Evolutionary conservation across 2,113 vertebrate species (phyloP).

Genomic region (Protobothrops mucrosquamatus): DNA sequence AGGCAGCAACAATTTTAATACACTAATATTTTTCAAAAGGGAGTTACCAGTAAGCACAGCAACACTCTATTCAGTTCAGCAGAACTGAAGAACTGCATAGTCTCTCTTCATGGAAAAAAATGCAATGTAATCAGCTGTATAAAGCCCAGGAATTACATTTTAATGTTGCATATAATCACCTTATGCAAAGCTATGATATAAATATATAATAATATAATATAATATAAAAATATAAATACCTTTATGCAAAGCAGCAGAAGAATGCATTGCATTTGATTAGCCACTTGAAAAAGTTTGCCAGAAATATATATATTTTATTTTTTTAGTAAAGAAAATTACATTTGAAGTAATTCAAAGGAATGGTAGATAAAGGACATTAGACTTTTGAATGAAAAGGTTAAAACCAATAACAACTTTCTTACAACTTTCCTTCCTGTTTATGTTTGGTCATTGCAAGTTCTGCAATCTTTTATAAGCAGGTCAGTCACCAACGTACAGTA

Average conservation of each 20-base stretch:
- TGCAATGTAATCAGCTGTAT: background rate
- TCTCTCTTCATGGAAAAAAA: background rate
- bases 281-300: background rate
- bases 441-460: background rate
- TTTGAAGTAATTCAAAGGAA: background rate
- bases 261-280: background rate
- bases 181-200: too few species aligned
- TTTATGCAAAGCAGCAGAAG: constrained; percentile 8
- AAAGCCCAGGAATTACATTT: background rate
- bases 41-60: background rate
- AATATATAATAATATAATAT: too few species aligned
- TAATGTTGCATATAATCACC: background rate
- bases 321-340: background rate
- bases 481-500: background rate
- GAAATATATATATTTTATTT: background rate
- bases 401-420: background rate
- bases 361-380: background rate
- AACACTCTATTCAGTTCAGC: background rate
- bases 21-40: background rate
- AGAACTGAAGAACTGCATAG: background rate
- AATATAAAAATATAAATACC: too few species aligned
- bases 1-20: background rate
- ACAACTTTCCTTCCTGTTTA: background rate
- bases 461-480: background rate
- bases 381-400: background rate